Evolutionary conservation across 2,113 vertebrate genomes (phyloP).

Genomic region (Toxotes chatareus): DNA sequence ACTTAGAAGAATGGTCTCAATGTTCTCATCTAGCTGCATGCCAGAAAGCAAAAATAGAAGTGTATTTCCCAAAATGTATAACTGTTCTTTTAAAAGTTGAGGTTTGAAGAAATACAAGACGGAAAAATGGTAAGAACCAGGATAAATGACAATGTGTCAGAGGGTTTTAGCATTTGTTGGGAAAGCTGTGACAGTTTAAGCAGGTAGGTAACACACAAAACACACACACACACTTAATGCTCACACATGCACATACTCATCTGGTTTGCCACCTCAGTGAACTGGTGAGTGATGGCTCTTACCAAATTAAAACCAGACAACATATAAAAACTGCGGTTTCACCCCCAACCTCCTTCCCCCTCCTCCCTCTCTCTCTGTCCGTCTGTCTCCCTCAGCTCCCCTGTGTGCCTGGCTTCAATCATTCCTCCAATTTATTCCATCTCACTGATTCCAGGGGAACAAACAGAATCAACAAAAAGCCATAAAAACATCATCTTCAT

Average conservation of each 20-base stretch:
- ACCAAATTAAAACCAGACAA: conserved; percentile 82
- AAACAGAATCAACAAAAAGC: conserved; percentile 61
- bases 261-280: conserved; percentile 80
- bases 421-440: conserved; percentile 68
- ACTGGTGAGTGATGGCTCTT: conserved; percentile 79
- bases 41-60: neutral
- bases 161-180: conserved; percentile 28
- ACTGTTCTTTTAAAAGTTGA: neutral
- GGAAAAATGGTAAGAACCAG: neutral
- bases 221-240: conserved; percentile 24
- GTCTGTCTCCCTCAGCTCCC: conserved; percentile 65
- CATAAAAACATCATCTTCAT: conserved; percentile 49
- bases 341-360: conserved; percentile 51
- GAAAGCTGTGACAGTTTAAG: conserved; percentile 29
- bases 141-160: conserved; percentile 24
- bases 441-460: conserved; percentile 56
- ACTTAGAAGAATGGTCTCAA: neutral
- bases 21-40: neutral
- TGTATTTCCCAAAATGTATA: neutral
- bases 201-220: conserved; percentile 36
- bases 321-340: conserved; percentile 81
- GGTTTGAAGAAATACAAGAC: neutral
- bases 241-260: conserved; percentile 56
- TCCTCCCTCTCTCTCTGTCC: conserved; percentile 25
- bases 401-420: conserved; percentile 76